These are phyloP conservation scores for Hystrix cristata DNA, from an alignment of 2,113 vertebrate species.

Conservation along the genomic window DNA sequence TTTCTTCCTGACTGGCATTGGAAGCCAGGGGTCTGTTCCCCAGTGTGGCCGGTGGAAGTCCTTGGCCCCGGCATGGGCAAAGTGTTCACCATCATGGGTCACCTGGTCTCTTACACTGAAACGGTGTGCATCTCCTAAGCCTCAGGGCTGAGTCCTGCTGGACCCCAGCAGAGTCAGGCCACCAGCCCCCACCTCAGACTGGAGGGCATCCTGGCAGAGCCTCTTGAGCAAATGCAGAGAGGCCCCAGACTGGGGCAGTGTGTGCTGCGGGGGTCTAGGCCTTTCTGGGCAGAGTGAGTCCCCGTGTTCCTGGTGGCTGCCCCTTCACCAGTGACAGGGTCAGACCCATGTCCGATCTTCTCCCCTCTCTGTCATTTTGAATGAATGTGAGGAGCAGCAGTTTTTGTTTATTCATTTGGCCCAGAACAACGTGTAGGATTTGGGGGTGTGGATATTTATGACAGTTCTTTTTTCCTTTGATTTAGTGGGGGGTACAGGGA, in stretches of 20 bases:
- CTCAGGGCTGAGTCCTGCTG: not conserved
- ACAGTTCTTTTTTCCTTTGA: slow-evolving; percentile 79
- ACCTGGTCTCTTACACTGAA: slow-evolving; percentile 52
- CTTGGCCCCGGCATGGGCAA: slow-evolving; percentile 13
- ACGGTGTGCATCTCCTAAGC: slow-evolving; percentile 18
- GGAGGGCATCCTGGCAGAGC: not conserved
- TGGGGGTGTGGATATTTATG: slow-evolving; percentile 75
- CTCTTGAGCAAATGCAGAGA: not conserved
- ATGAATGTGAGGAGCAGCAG: slow-evolving; percentile 81
- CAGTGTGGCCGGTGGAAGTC: slow-evolving; percentile 6
- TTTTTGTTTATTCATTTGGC: slow-evolving; percentile 79
- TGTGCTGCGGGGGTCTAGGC: not conserved
- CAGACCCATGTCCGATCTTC: not conserved
- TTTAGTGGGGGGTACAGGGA: slow-evolving; percentile 68
- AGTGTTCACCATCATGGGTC: not conserved
- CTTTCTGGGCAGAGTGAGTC: not conserved
- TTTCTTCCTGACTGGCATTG: slow-evolving; percentile 67
- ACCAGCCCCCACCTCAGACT: slow-evolving; percentile 9
- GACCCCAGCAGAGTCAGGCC: not conserved
- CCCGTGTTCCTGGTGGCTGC: not conserved
- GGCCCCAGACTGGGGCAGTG: not conserved
- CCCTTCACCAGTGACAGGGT: not conserved
- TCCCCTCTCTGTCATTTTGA: slow-evolving; percentile 72
- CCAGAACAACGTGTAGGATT: slow-evolving; percentile 73
- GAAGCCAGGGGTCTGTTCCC: not conserved